Conservation (phyloP, 1,140 invertebrate genomes). For the Drosophila hydei region DNA sequence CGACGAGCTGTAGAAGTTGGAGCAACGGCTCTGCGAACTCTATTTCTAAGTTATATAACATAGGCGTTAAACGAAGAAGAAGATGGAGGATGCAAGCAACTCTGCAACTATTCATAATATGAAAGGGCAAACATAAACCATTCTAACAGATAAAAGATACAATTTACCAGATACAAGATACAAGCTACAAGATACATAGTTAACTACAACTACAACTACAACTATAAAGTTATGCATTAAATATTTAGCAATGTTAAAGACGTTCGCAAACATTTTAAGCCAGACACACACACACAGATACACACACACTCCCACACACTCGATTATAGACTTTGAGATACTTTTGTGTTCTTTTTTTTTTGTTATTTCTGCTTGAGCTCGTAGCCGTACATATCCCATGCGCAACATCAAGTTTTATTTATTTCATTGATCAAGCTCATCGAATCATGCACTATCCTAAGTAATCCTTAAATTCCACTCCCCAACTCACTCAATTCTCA, state of each 20-base stretch:
- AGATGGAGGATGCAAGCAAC: no score
- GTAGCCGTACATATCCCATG: constrained; percentile 72
- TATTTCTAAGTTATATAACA: constrained; percentile 53
- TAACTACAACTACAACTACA: constrained; percentile 30
- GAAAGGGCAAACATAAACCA: constrained; percentile 14
- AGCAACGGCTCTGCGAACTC: constrained; percentile 44
- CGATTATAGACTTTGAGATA: constrained; percentile 32
- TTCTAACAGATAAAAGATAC: constrained; percentile 15
- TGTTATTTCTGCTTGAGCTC: constrained; percentile 41
- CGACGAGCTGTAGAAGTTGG: constrained; percentile 84
- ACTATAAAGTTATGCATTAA: constrained; percentile 40
- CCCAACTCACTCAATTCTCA: constrained; percentile 3
- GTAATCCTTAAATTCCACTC: neutral
- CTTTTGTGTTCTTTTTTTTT: constrained; percentile 25
- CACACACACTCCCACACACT: constrained; percentile 11
- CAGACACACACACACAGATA: constrained; percentile 11
- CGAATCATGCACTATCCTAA: constrained; percentile 18
- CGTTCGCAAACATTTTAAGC: constrained; percentile 46
- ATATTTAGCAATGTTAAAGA: constrained; percentile 61
- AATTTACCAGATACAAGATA: constrained; percentile 25
- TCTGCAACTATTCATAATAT: constrained; percentile 43
- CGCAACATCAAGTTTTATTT: constrained; percentile 77
- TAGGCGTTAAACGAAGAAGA: constrained; percentile 50
- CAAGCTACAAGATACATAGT: constrained; percentile 21
- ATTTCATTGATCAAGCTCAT: constrained; percentile 77